These are phyloP conservation scores for Callithrix jacchus DNA, from an alignment of 2,113 vertebrate genomes.

Conservation along the genomic window DNA sequence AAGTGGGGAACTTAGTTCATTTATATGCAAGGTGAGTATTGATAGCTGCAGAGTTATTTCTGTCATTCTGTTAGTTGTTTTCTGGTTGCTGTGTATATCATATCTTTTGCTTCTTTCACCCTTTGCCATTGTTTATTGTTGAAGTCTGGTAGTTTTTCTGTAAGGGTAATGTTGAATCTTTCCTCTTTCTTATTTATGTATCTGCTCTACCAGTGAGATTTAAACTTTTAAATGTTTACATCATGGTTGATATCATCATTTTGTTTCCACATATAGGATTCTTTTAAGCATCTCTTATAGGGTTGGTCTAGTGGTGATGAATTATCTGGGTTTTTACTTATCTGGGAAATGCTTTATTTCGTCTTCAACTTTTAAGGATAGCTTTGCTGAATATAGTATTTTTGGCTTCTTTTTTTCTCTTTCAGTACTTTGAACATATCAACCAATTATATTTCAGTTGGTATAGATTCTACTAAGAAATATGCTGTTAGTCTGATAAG, in stretches of 20 bases:
- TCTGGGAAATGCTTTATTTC: neutral
- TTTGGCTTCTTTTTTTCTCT: neutral
- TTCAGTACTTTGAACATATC: neutral
- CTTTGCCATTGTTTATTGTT: neutral
- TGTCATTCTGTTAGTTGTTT: neutral
- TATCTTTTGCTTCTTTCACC: neutral
- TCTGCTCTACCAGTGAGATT: neutral
- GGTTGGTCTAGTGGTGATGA: neutral
- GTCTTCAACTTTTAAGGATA: neutral
- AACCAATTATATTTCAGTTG: neutral
- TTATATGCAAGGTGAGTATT: neutral
- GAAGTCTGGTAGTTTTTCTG: neutral
- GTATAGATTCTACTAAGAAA: neutral
- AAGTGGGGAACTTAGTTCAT: neutral
- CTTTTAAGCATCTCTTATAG: neutral
- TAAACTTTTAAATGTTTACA: neutral
- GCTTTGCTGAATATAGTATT: neutral
- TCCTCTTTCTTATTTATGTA: neutral
- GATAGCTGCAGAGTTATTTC: neutral
- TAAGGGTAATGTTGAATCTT: neutral
- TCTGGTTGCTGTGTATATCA: neutral
- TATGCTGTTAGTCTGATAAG: neutral
- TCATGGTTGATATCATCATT: neutral
- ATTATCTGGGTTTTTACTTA: neutral
- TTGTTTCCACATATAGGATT: neutral